Evolutionary conservation across 1,140 invertebrate species (phyloP), one percentile per base, ranked within the genome.

Genomic region (Maniola jurtina): DNA sequence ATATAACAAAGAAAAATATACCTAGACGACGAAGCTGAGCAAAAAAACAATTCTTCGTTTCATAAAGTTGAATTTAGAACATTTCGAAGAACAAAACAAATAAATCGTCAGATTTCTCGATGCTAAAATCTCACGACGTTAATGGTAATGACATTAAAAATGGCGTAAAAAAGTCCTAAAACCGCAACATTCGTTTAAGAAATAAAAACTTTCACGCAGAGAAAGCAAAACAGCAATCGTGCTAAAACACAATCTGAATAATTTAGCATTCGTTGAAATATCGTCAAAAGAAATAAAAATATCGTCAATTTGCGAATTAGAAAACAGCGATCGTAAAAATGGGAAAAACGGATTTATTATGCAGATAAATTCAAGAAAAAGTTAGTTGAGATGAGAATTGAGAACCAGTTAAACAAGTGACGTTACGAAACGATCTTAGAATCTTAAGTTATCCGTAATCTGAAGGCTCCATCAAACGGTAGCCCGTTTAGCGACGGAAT

Each of bases 391-490:
- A 52, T 16, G 2, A 25, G 15, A 40, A 61, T 47, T 16, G 2
- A 25, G 15, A 40, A 61, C 60, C 48, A 52, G 60, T 61, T 61
- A 52, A 35, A 56, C 50, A 55, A 45, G 8, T 35, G 58, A 50
- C 42, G 56, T 61, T 66, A 59, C 25, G 58, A 7, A 61, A 62
- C 48, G n/a, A 25, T 25, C 45, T 56, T 45, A 56, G 38, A 63
- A 55, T 33, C 38, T 55, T 42, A 57, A 45, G 13, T 47, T 61
- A 15, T 15, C 9, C 16, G 33, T 56, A 64, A 64, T 25, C 34
- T 25, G 25, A 16, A 7, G 16, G 7, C 48, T 52, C 13, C 48
- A 40, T 58, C 36, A 15, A 58, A 40, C 14, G 42, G 56, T 58
- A 38, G 56, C 36, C 36, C 40, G 16, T 25, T 52, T 45, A 5